Evolutionary conservation across 2,888 invertebrate genomes (phyloP).

Genomic region (Stenolophus ochropezus): DNA sequence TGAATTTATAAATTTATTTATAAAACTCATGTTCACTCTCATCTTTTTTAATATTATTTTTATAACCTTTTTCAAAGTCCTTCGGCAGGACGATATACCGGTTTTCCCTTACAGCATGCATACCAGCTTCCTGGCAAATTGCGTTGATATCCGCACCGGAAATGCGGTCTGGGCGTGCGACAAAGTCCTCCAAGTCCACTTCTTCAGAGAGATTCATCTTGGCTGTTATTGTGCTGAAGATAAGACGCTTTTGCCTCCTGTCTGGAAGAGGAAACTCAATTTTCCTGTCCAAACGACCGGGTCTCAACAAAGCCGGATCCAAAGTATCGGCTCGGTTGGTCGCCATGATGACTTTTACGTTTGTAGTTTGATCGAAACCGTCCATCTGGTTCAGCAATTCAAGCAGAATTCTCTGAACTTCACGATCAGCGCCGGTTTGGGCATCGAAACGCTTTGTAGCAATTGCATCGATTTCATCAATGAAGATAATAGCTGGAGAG

Average conservation of each 20-base stretch:
- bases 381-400: conserved; percentile 99
- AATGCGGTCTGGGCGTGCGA: conserved; percentile 98
- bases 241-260: conserved; percentile 91
- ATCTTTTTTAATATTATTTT: conserved; percentile 99
- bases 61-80: conserved; percentile 99
- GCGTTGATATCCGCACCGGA: conserved; percentile 99
- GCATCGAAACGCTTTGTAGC: conserved; percentile 99
- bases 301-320: conserved; percentile 96
- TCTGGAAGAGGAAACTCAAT: conserved; percentile 99
- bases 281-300: conserved; percentile 97
- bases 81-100: conserved; percentile 98
- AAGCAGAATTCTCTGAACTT: conserved; percentile 97
- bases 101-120: conserved; percentile 99
- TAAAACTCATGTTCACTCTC: conserved; percentile 99
- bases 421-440: conserved; percentile 98
- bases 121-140: conserved; percentile 99
- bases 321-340: conserved; percentile 98
- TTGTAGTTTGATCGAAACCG: conserved; percentile 99
- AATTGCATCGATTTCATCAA: conserved; percentile 99
- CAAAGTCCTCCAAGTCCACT: conserved; percentile 99
- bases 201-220: conserved; percentile 99
- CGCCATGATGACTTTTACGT: conserved; percentile 97
- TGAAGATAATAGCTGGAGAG: conserved; percentile 99
- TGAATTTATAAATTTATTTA: conserved; percentile 81
- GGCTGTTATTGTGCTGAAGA: conserved; percentile 97